Conservation (phyloP, 2,888 invertebrate species). For the Hipparchia sbordonii region DNA sequence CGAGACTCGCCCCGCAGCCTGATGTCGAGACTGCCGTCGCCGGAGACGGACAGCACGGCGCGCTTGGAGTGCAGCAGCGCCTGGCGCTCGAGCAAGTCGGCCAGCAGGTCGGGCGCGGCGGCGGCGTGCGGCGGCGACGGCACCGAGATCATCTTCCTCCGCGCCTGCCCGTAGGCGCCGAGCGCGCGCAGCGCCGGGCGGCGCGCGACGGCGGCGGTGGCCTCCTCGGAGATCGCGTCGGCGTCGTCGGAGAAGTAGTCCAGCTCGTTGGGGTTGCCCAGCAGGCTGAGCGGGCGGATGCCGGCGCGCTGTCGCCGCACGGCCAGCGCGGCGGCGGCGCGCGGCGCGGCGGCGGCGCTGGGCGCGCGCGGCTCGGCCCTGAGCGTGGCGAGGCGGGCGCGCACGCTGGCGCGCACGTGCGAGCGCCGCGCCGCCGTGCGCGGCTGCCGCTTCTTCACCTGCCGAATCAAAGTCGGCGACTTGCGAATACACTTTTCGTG, state of each 20-base stretch:
- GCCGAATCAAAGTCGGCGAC: constrained; percentile 17
- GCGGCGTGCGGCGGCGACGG: constrained; percentile 68
- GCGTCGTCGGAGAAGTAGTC: constrained; percentile 86
- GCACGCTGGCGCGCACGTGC: constrained; percentile 68
- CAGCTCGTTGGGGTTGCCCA: constrained; percentile 86
- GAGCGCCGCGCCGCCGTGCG: constrained; percentile 73
- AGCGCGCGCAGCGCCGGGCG: constrained; percentile 72
- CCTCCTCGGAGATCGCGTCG: constrained; percentile 51
- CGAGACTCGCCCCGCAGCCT: constrained; percentile 53
- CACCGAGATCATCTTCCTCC: constrained; percentile 74
- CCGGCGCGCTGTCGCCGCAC: constrained; percentile 51
- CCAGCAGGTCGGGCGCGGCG: constrained; percentile 85
- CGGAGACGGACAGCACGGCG: constrained; percentile 80
- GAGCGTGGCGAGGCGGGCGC: constrained; percentile 57
- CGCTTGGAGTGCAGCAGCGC: constrained; percentile 87
- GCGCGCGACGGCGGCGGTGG: constrained; percentile 66
- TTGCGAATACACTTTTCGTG: no score
- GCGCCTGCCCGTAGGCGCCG: constrained; percentile 71
- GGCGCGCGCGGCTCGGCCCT: constrained; percentile 47
- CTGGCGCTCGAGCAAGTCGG: constrained; percentile 87
- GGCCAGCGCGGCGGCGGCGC: constrained; percentile 35
- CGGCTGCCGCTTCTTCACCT: constrained; percentile 58
- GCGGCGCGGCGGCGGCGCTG: constrained; percentile 47
- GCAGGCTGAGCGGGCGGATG: constrained; percentile 73
- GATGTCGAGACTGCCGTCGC: constrained; percentile 85